Base-by-base conservation (phyloP, 2,113 vertebrate genomes). In the Istiophorus platypterus region DNA sequence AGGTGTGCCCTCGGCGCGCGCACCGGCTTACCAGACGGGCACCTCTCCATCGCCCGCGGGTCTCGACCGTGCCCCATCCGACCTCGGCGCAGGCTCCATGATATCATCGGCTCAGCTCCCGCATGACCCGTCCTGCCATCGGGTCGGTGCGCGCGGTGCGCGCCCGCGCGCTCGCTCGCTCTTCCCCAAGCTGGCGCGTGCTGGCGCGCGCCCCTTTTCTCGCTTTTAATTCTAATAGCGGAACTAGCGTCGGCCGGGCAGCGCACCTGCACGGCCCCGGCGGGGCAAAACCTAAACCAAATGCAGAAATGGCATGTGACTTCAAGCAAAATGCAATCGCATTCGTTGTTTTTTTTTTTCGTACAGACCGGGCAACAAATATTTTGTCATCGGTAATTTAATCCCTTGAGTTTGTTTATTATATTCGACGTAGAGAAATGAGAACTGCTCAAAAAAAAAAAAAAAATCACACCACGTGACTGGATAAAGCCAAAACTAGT, bases 111-210 rank as follows among this genome's bases (percentile, higher is more conserved):
- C 79, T 90, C 91, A 86, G 74, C 82, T 72, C 45, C 27, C 39
- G 78, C 62, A 22, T 88, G 91, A 92, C 93, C 94, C 88, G 84
- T 86, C 85, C 91, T 85, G 87, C 87, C 89, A 88, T 83, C 87
- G 76, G 89, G 82, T 78, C 91, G 89, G 88, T 91, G 86, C 81
- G 92, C 73, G 65, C 91, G n/a, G n/a, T n/a, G n/a, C n/a, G n/a
- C n/a, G n/a, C n/a, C n/a, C n/a, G n/a, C n/a, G n/a, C n/a, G n/a
- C n/a, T n/a, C n/a, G n/a, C n/a, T n/a, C n/a, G 89, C 88, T 87
- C 90, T 57, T 76, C 58, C 42, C 63, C 89, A 65, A 81, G 72
- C 81, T 66, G 89, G 86, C 81, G 86, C 81, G 87, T 87, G 82
- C 85, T n/a, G n/a, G n/a, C n/a, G n/a, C n/a, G n/a, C n/a, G n/a